phyloP scores from a whole-genome alignment of 2,797 vertebrate species.

The Delichon dasypus region DNA sequence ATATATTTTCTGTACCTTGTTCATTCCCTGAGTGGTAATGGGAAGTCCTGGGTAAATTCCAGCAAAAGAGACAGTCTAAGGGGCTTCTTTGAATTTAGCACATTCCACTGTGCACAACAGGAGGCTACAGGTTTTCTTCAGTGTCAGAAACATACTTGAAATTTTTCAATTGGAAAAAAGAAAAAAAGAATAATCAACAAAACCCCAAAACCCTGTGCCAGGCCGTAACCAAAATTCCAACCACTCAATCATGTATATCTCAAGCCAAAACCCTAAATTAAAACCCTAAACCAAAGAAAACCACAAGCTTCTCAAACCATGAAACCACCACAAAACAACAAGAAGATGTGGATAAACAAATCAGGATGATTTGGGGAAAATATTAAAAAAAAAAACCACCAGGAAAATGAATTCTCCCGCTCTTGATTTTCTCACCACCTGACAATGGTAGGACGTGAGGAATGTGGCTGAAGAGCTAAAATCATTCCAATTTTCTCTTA shows the following conservation, averaged over 20 bases:
- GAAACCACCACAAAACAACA: background rate
- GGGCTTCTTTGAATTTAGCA: constrained; percentile 52
- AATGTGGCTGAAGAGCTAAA: background rate
- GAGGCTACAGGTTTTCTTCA: constrained; percentile 24
- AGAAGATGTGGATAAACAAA: background rate
- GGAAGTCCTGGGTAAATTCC: constrained; percentile 62
- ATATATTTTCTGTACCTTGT: background rate
- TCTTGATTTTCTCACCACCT: background rate
- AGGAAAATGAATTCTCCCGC: background rate
- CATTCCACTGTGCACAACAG: background rate
- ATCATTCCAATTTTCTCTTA: background rate
- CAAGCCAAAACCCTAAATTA: background rate
- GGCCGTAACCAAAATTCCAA: background rate
- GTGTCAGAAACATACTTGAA: background rate
- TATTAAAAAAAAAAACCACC: background rate
- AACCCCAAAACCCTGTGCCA: background rate
- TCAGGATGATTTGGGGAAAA: background rate
- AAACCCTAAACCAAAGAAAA: background rate
- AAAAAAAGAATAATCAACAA: background rate
- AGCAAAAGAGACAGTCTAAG: background rate
- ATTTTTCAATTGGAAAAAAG: background rate
- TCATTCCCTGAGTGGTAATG: constrained; percentile 34
- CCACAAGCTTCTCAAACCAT: background rate
- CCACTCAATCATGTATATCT: background rate
- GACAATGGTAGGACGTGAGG: background rate